Conservation (phyloP, 92 coral and sea anemone species). For the Meandrina meandrites region DNA sequence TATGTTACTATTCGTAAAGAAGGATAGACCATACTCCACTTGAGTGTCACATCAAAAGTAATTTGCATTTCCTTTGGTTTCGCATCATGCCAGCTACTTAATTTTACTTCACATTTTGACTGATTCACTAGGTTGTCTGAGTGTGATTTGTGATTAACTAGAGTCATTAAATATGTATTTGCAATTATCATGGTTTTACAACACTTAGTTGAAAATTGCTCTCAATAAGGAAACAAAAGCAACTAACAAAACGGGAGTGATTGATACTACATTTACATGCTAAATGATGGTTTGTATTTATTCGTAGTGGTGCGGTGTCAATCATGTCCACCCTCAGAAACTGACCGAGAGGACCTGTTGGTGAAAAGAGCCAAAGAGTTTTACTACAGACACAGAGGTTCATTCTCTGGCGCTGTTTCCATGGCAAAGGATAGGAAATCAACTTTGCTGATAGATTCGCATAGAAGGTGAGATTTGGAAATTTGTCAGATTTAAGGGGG, state of each 20-base stretch:
- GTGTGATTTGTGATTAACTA: no score
- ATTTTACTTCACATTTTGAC: no score
- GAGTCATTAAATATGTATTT: no score
- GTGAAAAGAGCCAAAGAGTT: constrained; percentile 79
- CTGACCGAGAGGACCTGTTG: constrained; percentile 70
- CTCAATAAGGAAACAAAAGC: no score
- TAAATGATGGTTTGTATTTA: not conserved
- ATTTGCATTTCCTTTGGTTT: no score
- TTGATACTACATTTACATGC: not conserved
- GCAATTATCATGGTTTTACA: no score
- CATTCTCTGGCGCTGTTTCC: constrained; percentile 78
- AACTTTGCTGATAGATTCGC: constrained; percentile 4
- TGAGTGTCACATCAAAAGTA: no score
- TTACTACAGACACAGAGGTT: constrained; percentile 78
- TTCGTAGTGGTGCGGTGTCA: constrained; percentile 79
- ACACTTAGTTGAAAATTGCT: no score
- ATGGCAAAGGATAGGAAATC: constrained; percentile 67
- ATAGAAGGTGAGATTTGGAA: constrained; percentile 16
- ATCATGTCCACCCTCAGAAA: constrained; percentile 86
- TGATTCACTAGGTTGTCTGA: no score
- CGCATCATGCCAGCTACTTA: no score
- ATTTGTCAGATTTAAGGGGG: not conserved
- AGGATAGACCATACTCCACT: no score
- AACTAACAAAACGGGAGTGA: not conserved
- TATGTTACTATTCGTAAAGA: no score